phyloP scores from a whole-genome alignment of 1,140 invertebrate genomes.

The Drosophila grimshawi region DNA sequence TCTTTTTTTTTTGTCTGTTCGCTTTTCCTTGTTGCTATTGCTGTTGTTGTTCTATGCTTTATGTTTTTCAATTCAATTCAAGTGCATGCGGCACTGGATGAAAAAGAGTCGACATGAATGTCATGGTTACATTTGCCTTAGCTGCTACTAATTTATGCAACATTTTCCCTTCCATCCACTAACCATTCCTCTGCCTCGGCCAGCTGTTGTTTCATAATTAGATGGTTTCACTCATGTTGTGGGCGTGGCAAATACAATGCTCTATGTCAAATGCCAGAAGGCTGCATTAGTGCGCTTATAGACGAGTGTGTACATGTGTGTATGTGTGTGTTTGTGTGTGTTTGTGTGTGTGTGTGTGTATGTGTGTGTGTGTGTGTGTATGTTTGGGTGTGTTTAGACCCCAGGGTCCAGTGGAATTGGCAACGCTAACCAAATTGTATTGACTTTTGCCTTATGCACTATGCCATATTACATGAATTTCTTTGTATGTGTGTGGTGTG shows the following conservation, averaged over 20 bases:
- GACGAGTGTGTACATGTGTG: background rate
- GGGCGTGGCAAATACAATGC: constrained; percentile 29
- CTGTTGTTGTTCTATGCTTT: background rate
- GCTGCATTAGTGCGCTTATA: no score
- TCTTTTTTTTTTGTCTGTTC: background rate
- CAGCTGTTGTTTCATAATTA: constrained; percentile 65
- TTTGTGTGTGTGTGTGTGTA: background rate
- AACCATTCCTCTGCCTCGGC: no score
- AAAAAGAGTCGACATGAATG: constrained; percentile 18
- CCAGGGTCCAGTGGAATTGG: constrained; percentile 33
- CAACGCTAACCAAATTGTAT: constrained; percentile 59
- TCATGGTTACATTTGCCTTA: constrained; percentile 34
- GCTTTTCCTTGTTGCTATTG: background rate
- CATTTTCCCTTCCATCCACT: constrained; percentile 15
- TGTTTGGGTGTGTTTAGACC: constrained; percentile 16
- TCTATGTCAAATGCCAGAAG: constrained; percentile 31
- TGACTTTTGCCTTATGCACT: constrained; percentile 65
- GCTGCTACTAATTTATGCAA: constrained; percentile 47
- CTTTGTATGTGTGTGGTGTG: constrained; percentile 2
- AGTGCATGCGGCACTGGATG: constrained; percentile 9
- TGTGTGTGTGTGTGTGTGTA: constrained; percentile 1
- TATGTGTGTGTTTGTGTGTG: no score
- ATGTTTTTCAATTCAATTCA: constrained; percentile 22
- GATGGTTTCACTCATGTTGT: constrained; percentile 31
- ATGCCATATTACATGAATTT: constrained; percentile 37